Evolutionary conservation across 2,113 vertebrate species (phyloP).

Genomic region (Marmota monax): DNA sequence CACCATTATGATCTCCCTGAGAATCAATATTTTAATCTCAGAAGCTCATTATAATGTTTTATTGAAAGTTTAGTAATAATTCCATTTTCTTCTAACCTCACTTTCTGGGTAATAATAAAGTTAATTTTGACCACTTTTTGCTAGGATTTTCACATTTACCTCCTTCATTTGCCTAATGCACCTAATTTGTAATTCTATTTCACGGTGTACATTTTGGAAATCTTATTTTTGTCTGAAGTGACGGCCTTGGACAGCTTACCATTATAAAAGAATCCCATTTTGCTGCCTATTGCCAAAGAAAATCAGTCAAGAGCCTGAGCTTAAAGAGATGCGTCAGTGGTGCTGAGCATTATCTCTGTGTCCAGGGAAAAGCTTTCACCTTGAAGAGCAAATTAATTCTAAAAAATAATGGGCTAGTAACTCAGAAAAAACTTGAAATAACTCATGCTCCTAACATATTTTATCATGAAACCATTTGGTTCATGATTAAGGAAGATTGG

Average conservation of each 20-base stretch:
- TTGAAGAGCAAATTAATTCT: slow-evolving; percentile 73
- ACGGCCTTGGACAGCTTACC: slow-evolving; percentile 30
- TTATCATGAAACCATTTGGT: slow-evolving; percentile 40
- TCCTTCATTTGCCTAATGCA: not conserved
- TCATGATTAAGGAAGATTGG: slow-evolving; percentile 15
- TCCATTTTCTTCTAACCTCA: slow-evolving; percentile 8
- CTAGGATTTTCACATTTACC: not conserved
- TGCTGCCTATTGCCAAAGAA: not conserved
- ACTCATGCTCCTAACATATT: not conserved
- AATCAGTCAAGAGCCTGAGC: not conserved
- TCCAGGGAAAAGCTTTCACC: slow-evolving; percentile 60
- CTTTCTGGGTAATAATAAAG: not conserved
- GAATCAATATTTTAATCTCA: not conserved
- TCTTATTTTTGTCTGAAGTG: slow-evolving; percentile 8
- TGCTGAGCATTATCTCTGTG: slow-evolving; percentile 18
- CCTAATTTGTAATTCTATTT: slow-evolving; percentile 61
- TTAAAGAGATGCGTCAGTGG: not conserved
- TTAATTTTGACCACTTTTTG: slow-evolving; percentile 30
- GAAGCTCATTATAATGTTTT: not conserved
- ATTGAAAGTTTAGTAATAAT: slow-evolving; percentile 36
- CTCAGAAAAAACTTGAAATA: slow-evolving; percentile 29
- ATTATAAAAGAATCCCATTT: slow-evolving; percentile 54
- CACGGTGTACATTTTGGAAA: slow-evolving; percentile 9
- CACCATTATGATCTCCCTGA: slow-evolving; percentile 3
- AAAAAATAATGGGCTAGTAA: not conserved